These are phyloP conservation scores for Bubalus kerabau DNA, from an alignment of 2,113 vertebrate genomes.

Conservation along the genomic window DNA sequence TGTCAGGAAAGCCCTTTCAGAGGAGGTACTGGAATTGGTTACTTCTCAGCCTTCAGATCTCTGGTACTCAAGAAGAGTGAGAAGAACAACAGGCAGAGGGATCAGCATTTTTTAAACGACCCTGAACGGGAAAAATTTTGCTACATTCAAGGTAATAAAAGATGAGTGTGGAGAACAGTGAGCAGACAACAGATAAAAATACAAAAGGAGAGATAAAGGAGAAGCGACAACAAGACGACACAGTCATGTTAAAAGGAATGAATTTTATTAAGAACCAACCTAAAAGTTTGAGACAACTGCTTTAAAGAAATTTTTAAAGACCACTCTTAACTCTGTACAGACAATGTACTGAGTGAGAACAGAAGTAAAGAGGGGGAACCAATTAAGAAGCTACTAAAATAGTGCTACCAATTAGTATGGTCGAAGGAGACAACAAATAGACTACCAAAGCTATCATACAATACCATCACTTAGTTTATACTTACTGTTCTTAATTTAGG, in stretches of 20 bases:
- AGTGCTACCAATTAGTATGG: background rate
- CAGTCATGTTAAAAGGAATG: background rate
- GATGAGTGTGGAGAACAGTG: background rate
- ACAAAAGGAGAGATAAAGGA: background rate
- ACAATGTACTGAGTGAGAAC: background rate
- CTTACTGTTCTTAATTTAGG: background rate
- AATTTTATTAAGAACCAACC: background rate
- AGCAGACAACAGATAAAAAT: background rate
- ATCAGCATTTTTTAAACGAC: background rate
- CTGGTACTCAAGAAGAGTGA: background rate
- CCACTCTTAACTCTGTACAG: background rate
- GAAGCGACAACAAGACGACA: background rate
- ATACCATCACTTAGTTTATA: background rate
- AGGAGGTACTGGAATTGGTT: background rate
- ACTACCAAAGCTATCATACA: too few relatives aligned
- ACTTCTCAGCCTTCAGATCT: background rate
- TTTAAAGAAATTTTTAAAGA: background rate
- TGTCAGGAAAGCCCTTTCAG: background rate
- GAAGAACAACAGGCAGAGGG: background rate
- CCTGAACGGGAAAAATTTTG: background rate
- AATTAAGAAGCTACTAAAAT: background rate
- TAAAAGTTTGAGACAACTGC: background rate
- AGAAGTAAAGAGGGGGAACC: background rate
- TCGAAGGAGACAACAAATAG: background rate
- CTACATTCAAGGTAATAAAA: background rate